Conservation (phyloP, 2,888 invertebrate species). For the Tetragonisca angustula region DNA sequence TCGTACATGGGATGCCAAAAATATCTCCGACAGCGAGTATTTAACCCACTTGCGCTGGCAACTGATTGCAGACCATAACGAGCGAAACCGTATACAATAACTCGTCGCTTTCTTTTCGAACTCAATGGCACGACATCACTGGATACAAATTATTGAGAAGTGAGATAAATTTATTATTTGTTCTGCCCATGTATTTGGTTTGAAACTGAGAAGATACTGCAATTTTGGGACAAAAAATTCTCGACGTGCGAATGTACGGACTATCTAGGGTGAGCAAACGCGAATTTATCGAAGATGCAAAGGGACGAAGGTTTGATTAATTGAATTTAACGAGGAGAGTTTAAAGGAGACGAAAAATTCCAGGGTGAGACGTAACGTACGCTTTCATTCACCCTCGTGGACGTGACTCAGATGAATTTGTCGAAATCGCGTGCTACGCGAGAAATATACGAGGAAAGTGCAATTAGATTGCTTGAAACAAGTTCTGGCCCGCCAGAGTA, state of each 20-base stretch:
- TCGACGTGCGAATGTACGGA: slow-evolving; percentile 1
- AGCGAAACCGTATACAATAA: too few relatives aligned
- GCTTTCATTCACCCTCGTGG: not conserved
- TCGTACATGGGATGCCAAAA: too few relatives aligned
- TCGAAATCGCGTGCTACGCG: not conserved
- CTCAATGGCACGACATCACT: too few relatives aligned
- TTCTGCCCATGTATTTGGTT: too few relatives aligned
- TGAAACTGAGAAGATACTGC: too few relatives aligned
- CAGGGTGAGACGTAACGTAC: not conserved
- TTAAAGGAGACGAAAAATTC: not conserved
- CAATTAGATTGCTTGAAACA: not conserved
- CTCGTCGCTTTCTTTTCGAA: too few relatives aligned
- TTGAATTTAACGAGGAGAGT: not conserved
- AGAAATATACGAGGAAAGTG: not conserved
- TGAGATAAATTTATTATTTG: too few relatives aligned
- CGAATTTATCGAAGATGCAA: not conserved
- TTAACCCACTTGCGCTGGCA: too few relatives aligned
- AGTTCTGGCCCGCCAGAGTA: not conserved
- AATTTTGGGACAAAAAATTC: too few relatives aligned
- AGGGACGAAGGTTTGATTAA: not conserved
- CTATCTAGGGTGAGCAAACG: not conserved
- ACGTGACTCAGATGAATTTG: not conserved
- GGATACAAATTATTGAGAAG: too few relatives aligned
- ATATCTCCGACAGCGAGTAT: not conserved
- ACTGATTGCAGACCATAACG: too few relatives aligned